A percentile compares a stretch with the other conserved stretches of the same genome.
Evolutionary conservation across 2,797 vertebrate species (phyloP).

Genomic region (Hybognathus amarus): DNA sequence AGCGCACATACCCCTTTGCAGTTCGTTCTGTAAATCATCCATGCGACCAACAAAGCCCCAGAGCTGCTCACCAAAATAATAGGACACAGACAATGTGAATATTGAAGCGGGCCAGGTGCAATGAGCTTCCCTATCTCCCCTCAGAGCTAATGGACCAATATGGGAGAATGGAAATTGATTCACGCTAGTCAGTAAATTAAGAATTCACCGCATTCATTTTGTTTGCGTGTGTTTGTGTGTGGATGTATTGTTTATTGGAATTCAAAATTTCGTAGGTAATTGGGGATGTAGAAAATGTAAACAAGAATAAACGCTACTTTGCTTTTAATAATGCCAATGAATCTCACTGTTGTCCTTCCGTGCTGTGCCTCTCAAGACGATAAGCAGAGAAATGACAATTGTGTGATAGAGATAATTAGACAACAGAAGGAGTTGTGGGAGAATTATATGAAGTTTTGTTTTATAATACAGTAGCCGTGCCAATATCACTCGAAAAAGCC

Average conservation of each 20-base stretch:
- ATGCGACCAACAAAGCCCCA: slow-evolving; percentile 25
- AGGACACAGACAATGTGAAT: slow-evolving; percentile 49
- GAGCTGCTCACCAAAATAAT: slow-evolving; percentile 37
- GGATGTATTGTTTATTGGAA: slow-evolving; percentile 56
- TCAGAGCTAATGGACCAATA: slow-evolving; percentile 58
- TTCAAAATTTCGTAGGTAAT: slow-evolving; percentile 59
- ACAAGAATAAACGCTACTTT: slow-evolving; percentile 55
- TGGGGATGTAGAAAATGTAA: slow-evolving; percentile 60
- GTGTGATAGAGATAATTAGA: background rate
- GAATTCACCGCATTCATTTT: slow-evolving; percentile 57
- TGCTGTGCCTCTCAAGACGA: background rate
- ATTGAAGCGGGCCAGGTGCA: slow-evolving; percentile 50
- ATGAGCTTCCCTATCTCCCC: slow-evolving; percentile 46
- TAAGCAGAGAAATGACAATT: background rate
- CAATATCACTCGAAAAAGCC: no score
- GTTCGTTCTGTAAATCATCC: slow-evolving; percentile 46
- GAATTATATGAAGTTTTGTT: background rate
- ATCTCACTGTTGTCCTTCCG: background rate
- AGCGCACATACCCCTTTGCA: slow-evolving; percentile 15
- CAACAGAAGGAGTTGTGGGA: background rate
- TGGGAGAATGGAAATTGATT: slow-evolving; percentile 56
- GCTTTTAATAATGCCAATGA: slow-evolving; percentile 43
- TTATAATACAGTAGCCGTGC: no score
- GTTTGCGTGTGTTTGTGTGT: slow-evolving; percentile 21
- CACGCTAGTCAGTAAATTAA: slow-evolving; percentile 58